A percentile compares a stretch with the other conserved stretches of the same genome.
Conservation (phyloP, 2,888 invertebrate genomes). For the Drosophila tripunctata region DNA sequence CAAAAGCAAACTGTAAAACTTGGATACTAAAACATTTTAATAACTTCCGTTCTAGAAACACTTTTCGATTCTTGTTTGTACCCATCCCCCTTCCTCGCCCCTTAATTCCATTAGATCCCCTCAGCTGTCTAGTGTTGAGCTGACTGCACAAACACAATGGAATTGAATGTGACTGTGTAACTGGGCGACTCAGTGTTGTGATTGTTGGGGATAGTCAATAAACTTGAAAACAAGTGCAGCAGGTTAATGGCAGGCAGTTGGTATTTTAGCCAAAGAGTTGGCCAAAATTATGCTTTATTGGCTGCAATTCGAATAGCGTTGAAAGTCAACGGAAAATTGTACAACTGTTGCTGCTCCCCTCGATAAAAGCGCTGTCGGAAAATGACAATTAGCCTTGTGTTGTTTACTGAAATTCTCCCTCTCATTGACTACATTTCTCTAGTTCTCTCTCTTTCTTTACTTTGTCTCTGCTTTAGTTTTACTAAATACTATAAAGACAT, state of each 20-base stretch:
- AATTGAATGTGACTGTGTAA: slow-evolving; percentile 19
- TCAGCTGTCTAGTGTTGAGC: neutral
- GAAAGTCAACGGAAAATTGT: slow-evolving; percentile 36
- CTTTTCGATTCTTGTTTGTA: slow-evolving; percentile 54
- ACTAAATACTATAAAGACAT: slow-evolving; percentile 33
- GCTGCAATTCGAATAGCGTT: slow-evolving; percentile 34
- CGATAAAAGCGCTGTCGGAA: slow-evolving; percentile 66
- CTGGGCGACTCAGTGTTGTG: slow-evolving; percentile 11
- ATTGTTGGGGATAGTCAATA: slow-evolving; percentile 20
- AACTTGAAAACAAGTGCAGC: slow-evolving; percentile 53
- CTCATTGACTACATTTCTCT: slow-evolving; percentile 60
- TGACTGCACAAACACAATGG: slow-evolving; percentile 71
- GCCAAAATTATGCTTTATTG: slow-evolving; percentile 61
- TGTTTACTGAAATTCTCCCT: slow-evolving; percentile 21
- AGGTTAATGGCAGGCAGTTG: slow-evolving; percentile 38
- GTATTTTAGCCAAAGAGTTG: slow-evolving; percentile 18
- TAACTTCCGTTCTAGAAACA: slow-evolving; percentile 78
- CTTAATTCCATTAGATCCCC: too few relatives aligned
- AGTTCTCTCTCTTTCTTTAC: slow-evolving; percentile 1
- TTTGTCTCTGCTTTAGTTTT: slow-evolving; percentile 18
- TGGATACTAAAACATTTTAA: slow-evolving; percentile 65
- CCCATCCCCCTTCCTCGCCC: neutral
- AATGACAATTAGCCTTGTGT: slow-evolving; percentile 72
- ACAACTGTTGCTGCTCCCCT: slow-evolving; percentile 34
- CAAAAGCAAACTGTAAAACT: slow-evolving; percentile 19